Evolutionary conservation across 2,797 vertebrate species (phyloP).

Genomic region (Pogoniulus pusillus): DNA sequence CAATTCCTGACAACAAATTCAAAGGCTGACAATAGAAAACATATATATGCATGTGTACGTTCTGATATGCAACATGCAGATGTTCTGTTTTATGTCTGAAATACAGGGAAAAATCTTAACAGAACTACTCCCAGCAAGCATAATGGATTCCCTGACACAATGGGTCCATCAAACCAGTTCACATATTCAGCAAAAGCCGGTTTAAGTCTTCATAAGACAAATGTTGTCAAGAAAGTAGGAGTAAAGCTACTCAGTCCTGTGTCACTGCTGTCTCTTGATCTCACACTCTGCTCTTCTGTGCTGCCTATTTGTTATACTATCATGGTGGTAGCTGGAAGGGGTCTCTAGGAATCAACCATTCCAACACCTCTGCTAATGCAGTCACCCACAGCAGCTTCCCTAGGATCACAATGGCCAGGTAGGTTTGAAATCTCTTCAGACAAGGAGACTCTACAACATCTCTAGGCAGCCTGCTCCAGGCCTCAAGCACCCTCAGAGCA

Average conservation of each 20-base stretch:
- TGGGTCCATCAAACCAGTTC: not conserved
- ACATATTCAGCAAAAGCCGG: not conserved
- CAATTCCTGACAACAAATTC: conserved; percentile 39
- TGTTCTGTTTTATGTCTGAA: conserved; percentile 60
- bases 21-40: conserved; percentile 24
- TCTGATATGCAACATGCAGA: conserved; percentile 14
- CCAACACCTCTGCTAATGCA: too few species aligned
- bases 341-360: too few species aligned
- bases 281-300: not conserved
- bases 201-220: not conserved
- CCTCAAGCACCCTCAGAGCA: too few species aligned
- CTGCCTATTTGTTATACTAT: not conserved
- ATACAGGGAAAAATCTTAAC: conserved; percentile 28
- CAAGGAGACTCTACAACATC: too few species aligned
- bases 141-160: conserved; percentile 40
- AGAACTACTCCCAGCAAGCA: conserved; percentile 18
- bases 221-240: not conserved
- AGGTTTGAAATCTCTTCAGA: too few species aligned
- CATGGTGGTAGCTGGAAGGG: too few species aligned
- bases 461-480: too few species aligned
- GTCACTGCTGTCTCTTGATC: not conserved
- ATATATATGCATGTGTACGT: conserved; percentile 40
- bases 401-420: too few species aligned
- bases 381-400: too few species aligned
- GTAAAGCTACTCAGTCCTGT: not conserved